Base-by-base conservation (phyloP, 2,888 invertebrate genomes). In the Aelia acuminata region DNA sequence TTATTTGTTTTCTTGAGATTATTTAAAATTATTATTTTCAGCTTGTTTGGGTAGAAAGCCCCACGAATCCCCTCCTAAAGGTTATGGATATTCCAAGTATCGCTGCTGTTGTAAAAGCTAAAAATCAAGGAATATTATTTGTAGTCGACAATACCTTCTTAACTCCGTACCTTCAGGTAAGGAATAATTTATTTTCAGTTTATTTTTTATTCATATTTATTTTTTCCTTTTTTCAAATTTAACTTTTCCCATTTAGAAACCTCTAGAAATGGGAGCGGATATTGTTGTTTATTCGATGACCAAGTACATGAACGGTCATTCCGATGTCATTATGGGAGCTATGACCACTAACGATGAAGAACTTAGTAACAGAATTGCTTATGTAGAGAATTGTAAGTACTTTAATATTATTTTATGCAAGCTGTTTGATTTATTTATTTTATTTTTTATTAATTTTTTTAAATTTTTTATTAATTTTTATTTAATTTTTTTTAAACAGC, bases 251-350 rank as follows among this genome's bases (percentile, higher is more conserved):
- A 2, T 8, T 35, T 88, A 99, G 96, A 94, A 96, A 89, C 99
- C 99, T 1, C 92, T 99, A 88, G 95, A 95, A 39, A 94, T 98
- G 53, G 99, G 99, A 0, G 98, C 97, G 1, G 98, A 99, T 92
- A 93, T 99, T 88, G 96, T 96, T 3, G 93, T 97, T 91, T 98
- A 99, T 93, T 99, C 99, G 0, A 92, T 98, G 88, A 98, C 98
- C 0, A 99, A 99, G 93, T 99, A 99, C 92, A 97, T 99, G 95
- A 99, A 99, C 93, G 99, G 99, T 0, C 99, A 99, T 93, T 96
- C 97, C 0, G 99, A 99, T 93, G 96, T 98, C 35, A 95, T 99
- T 11, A 99, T 99, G 99, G 99, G 99, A 3, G 96, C 97, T 26
- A 94, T 96, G 13, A 93, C 96, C 53, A 94, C 96, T 5, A 97